These are phyloP conservation scores for Calcarius lapponicus DNA, from an alignment of 2,797 vertebrate species.

Conservation along the genomic window DNA sequence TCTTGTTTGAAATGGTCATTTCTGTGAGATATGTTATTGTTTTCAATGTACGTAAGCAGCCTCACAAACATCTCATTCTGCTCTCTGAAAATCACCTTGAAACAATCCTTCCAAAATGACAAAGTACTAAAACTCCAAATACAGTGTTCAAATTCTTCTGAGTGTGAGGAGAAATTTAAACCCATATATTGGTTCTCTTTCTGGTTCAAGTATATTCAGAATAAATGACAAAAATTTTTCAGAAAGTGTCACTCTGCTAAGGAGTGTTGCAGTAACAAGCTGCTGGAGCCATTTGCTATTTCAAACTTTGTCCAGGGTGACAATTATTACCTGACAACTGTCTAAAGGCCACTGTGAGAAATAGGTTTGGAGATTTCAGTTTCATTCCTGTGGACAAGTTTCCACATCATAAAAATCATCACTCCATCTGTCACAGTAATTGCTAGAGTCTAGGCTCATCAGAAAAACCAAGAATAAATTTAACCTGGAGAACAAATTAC, in stretches of 20 bases:
- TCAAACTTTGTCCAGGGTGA: neutral
- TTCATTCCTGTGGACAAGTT: conserved; percentile 27
- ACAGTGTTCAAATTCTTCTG: neutral
- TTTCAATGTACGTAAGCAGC: accelerated
- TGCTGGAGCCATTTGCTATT: neutral
- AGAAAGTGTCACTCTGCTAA: neutral
- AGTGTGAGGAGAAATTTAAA: neutral
- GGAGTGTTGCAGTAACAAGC: neutral
- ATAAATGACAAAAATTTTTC: neutral
- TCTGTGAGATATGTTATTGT: neutral
- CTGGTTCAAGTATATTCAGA: neutral
- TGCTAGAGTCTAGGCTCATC: neutral
- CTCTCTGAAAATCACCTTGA: neutral
- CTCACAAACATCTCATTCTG: neutral
- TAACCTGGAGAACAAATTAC: conserved; percentile 20
- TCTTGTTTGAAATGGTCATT: neutral
- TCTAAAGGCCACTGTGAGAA: neutral
- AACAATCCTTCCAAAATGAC: neutral
- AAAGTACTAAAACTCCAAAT: neutral
- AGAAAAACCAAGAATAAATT: neutral
- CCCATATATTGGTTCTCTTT: neutral
- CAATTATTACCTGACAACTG: conserved; percentile 16
- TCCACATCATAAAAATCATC: conserved; percentile 40
- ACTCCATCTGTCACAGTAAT: conserved; percentile 40
- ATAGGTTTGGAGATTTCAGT: conserved; percentile 2